A percentile compares a stretch with the other conserved stretches of the same genome.
Conservation (phyloP, 1,140 invertebrate species). For the Anoplophora glabripennis region DNA sequence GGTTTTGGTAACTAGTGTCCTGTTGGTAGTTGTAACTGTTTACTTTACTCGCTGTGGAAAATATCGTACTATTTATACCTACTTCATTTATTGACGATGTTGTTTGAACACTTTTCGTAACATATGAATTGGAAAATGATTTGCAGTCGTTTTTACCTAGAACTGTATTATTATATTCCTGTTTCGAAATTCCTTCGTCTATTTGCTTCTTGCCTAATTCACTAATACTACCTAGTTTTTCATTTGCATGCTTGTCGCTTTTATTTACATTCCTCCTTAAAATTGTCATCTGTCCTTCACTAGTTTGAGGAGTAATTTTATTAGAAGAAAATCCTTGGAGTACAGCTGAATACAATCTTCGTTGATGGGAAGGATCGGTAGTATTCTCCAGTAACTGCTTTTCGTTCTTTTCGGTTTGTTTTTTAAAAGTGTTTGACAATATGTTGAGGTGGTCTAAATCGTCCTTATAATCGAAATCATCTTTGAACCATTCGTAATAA, state of each 20-base stretch:
- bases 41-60: background rate
- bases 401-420: background rate
- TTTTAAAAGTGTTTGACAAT: slow-evolving; percentile 4
- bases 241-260: background rate
- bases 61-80: slow-evolving; percentile 3
- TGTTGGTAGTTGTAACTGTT: background rate
- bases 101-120: slow-evolving; percentile 12
- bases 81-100: background rate
- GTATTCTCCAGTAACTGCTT: background rate
- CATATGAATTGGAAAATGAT: background rate
- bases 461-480: background rate
- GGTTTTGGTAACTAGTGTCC: slow-evolving; percentile 2
- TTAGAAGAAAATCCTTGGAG: slow-evolving; percentile 29
- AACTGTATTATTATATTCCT: too few relatives aligned
- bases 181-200: too few relatives aligned
- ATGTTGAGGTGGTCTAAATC: slow-evolving; percentile 3
- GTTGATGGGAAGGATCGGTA: slow-evolving; percentile 9
- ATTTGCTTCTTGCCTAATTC: background rate
- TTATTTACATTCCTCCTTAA: background rate
- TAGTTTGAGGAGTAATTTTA: slow-evolving; percentile 1
- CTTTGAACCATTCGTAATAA: slow-evolving; percentile 4
- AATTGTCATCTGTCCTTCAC: slow-evolving; percentile 6
- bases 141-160: background rate
- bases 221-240: slow-evolving; percentile 10
- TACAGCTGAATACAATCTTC: slow-evolving; percentile 37